phyloP scores from a whole-genome alignment of 2,888 invertebrate genomes.

The Tanytarsus gracilentus region DNA sequence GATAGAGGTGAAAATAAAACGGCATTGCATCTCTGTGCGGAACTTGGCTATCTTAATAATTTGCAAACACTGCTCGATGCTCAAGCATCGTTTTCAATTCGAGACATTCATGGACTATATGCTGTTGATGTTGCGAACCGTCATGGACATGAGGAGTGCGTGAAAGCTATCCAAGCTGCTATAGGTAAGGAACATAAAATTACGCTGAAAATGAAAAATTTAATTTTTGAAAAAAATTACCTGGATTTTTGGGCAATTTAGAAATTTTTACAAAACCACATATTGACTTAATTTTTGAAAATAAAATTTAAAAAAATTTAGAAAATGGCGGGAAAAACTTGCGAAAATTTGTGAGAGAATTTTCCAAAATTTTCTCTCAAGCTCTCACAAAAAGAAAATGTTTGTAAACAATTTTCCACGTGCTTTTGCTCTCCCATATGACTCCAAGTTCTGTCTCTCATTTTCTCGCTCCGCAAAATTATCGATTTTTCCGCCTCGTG shows the following conservation, averaged over 20 bases:
- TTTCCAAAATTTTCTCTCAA: background rate
- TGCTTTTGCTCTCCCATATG: constrained; percentile 9
- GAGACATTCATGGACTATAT: constrained; percentile 60
- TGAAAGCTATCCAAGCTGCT: constrained; percentile 53
- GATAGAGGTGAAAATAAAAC: constrained; percentile 63
- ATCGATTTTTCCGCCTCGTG: constrained; percentile 18
- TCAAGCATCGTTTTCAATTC: constrained; percentile 54
- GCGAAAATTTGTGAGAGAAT: background rate
- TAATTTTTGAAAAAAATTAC: too few species aligned
- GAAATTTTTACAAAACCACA: background rate
- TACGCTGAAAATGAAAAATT: too few species aligned
- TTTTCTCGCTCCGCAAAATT: constrained; percentile 8
- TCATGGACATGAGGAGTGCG: constrained; percentile 56
- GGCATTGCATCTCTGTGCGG: constrained; percentile 70
- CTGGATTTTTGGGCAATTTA: too few species aligned
- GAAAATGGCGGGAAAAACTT: constrained; percentile 27
- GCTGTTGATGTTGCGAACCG: constrained; percentile 64
- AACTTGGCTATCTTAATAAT: constrained; percentile 67
- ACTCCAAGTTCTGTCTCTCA: constrained; percentile 4
- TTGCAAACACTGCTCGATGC: constrained; percentile 55
- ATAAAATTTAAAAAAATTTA: background rate
- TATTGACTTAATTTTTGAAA: background rate
- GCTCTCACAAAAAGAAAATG: background rate
- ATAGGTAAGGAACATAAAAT: constrained; percentile 45
- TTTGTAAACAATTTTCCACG: constrained; percentile 14